Conservation (phyloP, 2,797 vertebrate genomes). For the Coluber constrictor region DNA sequence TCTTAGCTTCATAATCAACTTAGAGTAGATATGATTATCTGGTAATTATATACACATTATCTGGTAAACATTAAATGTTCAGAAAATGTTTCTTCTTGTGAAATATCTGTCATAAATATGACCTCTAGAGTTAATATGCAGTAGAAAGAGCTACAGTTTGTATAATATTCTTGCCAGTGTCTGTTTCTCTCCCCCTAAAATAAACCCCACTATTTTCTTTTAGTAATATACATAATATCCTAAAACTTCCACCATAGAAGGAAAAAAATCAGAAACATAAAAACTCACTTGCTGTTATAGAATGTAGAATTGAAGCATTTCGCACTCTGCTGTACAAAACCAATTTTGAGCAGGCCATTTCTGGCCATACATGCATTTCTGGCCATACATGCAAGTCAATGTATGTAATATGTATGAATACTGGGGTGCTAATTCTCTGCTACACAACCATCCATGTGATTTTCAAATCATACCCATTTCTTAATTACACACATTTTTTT, state of each 20-base stretch:
- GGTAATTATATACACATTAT: not conserved
- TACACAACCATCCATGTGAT: not conserved
- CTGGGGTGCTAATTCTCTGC: not conserved
- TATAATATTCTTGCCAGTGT: not conserved
- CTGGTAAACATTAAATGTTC: not conserved
- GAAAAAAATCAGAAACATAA: not conserved
- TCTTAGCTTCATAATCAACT: conserved; percentile 47
- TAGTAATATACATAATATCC: conserved; percentile 1
- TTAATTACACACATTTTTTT: not conserved
- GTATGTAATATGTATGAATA: not conserved
- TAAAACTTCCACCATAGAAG: not conserved
- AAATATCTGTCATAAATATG: conserved; percentile 17
- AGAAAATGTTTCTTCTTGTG: conserved; percentile 20
- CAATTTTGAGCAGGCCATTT: not conserved
- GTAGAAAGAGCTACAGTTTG: not conserved
- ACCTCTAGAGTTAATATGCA: conserved; percentile 15
- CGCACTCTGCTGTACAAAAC: not conserved
- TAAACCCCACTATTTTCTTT: conserved; percentile 9
- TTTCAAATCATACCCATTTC: not conserved
- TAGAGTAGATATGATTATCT: conserved; percentile 19
- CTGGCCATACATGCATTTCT: no score
- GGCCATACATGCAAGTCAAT: not conserved
- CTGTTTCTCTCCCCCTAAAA: not conserved
- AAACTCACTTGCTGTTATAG: not conserved
- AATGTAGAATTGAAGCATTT: conserved; percentile 5